Percentiles rank a stretch among this genome's conserved stretches.
phyloP scores from a whole-genome alignment of 2,888 invertebrate genomes.

The Stegana nigrithorax region DNA sequence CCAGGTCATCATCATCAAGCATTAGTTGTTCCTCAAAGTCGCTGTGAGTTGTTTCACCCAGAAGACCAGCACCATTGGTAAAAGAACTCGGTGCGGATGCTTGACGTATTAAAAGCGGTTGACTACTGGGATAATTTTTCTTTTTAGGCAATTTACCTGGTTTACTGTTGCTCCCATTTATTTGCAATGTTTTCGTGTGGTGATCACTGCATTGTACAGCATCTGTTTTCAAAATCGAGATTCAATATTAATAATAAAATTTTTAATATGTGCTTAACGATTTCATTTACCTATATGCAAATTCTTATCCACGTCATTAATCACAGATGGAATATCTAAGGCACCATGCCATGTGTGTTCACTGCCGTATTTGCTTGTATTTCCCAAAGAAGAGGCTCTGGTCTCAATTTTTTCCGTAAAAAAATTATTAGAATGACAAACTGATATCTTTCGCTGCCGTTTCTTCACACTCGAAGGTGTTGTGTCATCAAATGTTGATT shows the following conservation, averaged over 20 bases:
- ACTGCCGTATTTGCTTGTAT: too few species aligned
- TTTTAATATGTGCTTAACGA: not conserved
- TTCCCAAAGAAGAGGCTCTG: too few species aligned
- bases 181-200: too few species aligned
- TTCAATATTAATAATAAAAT: too few species aligned
- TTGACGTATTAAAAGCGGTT: slow-evolving; percentile 66
- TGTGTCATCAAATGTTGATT: too few species aligned
- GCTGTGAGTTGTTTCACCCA: slow-evolving; percentile 34
- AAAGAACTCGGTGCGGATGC: slow-evolving; percentile 63
- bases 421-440: too few species aligned
- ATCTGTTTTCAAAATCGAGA: too few species aligned
- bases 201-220: too few species aligned
- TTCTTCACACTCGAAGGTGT: slow-evolving; percentile 11
- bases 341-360: slow-evolving; percentile 63
- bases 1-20: slow-evolving; percentile 71
- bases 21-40: slow-evolving; percentile 70
- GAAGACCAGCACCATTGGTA: not conserved
- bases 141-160: too few species aligned
- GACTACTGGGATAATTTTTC: too few species aligned
- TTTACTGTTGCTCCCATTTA: too few species aligned
- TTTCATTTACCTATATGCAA: slow-evolving; percentile 43
- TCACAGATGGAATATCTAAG: slow-evolving; percentile 64
- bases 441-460: slow-evolving; percentile 63
- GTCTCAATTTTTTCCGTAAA: too few species aligned
- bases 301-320: slow-evolving; percentile 36